Evolutionary conservation across 2,797 vertebrate genomes (phyloP), one percentile per base, ranked within the genome.

Genomic region (Hipposideros larvatus): DNA sequence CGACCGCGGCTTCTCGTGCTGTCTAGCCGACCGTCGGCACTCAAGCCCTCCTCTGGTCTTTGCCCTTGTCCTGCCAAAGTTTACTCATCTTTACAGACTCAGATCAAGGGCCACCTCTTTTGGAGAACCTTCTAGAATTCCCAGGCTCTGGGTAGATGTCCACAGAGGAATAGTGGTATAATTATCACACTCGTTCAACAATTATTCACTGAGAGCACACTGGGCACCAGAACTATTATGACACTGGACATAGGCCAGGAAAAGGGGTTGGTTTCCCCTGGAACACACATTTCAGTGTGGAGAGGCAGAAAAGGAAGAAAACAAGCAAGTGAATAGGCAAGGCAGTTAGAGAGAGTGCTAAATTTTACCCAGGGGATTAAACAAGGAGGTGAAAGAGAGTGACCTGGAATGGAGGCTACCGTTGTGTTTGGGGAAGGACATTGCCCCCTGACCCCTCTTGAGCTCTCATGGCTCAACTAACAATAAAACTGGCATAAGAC

Each of bases 391-490:
- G n/a, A 57, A 65, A 63, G 14, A 63, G 7, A 79, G 21, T 57
- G 8, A 75, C 1, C 3, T 61, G 21, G 13, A 16, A 34, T 15
- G 26, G 61, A 43, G 37, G 5, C 31, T 15, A 19, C 5, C 18
- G 21, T 11, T 9, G 43, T 11, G 43, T 48, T 2, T 1, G 43
- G 43, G 80, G 26, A 43, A 31, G 59, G 43, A 18, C 63, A 14
- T 2, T 8, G 1, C 11, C 43, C 11, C 8, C 75, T 4, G 1
- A 2, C 43, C 9, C 8, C 75, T 10, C 43, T 10, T 16, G 28
- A 24, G 19, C 65, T 24, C 80, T 34, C 59, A 11, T 24, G 43
- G 24, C 61, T 1, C 0, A 7, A 43, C 61, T 48, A 24, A 48
- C 51, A n/a, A 34, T 5, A 5, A 7, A n/a, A 6, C 16, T 24